These are phyloP conservation scores for Rutilus rutilus DNA, from an alignment of 2,113 vertebrate species.

Conservation along the genomic window DNA sequence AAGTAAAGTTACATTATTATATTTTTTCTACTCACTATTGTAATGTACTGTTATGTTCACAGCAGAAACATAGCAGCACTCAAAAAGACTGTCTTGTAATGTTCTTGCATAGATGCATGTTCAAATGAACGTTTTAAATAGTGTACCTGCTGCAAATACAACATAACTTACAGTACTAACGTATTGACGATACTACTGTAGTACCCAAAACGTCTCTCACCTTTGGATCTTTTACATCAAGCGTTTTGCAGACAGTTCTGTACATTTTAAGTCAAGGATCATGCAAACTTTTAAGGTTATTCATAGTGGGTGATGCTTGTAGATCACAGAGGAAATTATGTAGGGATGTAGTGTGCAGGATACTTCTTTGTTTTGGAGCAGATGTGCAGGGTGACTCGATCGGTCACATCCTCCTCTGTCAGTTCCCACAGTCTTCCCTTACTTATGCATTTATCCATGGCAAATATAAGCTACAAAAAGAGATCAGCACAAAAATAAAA, in stretches of 20 bases:
- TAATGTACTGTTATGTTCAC: too few relatives aligned
- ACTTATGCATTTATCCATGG: constrained; percentile 83
- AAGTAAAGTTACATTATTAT: too few relatives aligned
- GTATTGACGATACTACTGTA: too few relatives aligned
- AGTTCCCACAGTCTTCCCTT: constrained; percentile 84
- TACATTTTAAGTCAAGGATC: constrained; percentile 77
- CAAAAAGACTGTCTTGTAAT: too few relatives aligned
- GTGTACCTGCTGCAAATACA: too few relatives aligned
- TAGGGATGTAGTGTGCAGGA: constrained; percentile 72
- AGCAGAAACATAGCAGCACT: too few relatives aligned
- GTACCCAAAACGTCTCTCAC: constrained; percentile 66
- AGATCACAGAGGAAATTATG: neutral
- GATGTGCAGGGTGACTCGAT: constrained; percentile 85
- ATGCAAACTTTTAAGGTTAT: neutral
- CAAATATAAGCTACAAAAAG: constrained; percentile 83
- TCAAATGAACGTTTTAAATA: too few relatives aligned
- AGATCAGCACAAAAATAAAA: neutral
- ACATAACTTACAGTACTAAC: too few relatives aligned
- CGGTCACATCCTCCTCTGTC: constrained; percentile 82
- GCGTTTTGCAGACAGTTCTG: constrained; percentile 89
- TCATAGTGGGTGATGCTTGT: neutral
- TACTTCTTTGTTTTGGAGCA: constrained; percentile 93
- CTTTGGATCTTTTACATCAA: constrained; percentile 88
- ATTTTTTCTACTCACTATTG: too few relatives aligned
- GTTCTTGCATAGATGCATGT: too few relatives aligned